These are phyloP conservation scores for Drosophila tropicalis DNA, from an alignment of 1,140 invertebrate species.

Conservation along the genomic window DNA sequence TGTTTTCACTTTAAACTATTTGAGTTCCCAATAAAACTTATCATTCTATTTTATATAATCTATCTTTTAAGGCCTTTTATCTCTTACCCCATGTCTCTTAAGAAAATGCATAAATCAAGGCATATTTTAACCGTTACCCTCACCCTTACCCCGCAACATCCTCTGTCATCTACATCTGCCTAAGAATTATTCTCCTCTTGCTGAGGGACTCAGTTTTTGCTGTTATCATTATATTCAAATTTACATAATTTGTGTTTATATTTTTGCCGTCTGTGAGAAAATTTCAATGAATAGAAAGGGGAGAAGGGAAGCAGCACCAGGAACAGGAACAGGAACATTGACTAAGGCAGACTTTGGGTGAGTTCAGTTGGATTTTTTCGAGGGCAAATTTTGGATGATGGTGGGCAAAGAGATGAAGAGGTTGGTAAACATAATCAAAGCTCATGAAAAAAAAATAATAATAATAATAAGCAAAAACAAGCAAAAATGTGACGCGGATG, in stretches of 20 bases:
- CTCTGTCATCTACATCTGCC: not conserved
- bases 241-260: conserved; percentile 76
- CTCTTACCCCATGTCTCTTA: not conserved
- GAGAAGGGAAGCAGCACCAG: not conserved
- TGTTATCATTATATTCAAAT: conserved; percentile 77
- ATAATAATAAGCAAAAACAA: conserved; percentile 61
- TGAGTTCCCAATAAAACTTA: not conserved
- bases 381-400: not conserved
- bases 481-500: conserved; percentile 51
- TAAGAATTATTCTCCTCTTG: not conserved
- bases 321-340: not conserved
- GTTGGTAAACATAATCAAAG: conserved; percentile 74
- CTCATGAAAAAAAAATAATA: conserved; percentile 26
- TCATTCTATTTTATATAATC: not conserved
- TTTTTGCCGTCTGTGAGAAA: conserved; percentile 45
- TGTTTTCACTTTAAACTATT: not conserved
- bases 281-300: conserved; percentile 1
- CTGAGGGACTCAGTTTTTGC: conserved; percentile 24
- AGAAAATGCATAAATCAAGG: conserved; percentile 15
- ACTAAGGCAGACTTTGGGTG: too few species aligned
- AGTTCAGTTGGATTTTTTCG: too few species aligned
- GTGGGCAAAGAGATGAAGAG: not conserved
- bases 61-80: too few species aligned
- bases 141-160: not conserved
- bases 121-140: not conserved